These are phyloP conservation scores for Bombus fervidus DNA, from an alignment of 1,140 invertebrate species.

Conservation along the genomic window DNA sequence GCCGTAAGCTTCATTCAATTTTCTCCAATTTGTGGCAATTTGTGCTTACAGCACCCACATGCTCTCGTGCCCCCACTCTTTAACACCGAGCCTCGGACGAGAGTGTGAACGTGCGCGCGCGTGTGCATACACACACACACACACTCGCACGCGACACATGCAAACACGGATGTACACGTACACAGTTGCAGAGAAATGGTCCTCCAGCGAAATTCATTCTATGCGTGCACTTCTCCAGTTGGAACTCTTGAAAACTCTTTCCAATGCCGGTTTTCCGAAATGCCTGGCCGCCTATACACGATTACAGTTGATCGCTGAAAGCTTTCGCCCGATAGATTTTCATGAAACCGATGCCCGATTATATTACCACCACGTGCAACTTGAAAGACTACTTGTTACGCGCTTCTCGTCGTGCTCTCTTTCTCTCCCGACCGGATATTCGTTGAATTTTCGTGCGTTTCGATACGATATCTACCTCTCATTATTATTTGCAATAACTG, in stretches of 20 bases:
- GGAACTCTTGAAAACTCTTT: conserved; percentile 64
- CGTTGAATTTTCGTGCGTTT: neutral
- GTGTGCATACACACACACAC: neutral
- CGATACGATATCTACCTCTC: neutral
- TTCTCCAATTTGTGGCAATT: conserved; percentile 82
- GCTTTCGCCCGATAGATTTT: conserved; percentile 27
- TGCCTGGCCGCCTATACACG: conserved; percentile 44
- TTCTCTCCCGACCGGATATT: neutral
- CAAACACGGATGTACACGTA: neutral
- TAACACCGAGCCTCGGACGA: conserved; percentile 41
- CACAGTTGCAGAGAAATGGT: conserved; percentile 30
- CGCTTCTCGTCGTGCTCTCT: neutral
- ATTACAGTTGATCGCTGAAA: conserved; percentile 49
- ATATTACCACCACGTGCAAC: conserved; percentile 18
- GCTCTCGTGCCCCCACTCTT: conserved; percentile 60
- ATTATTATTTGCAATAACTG: neutral
- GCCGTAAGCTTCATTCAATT: conserved; percentile 81
- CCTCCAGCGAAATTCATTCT: conserved; percentile 66
- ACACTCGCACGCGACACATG: neutral
- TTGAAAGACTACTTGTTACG: conserved; percentile 18
- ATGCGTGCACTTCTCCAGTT: conserved; percentile 53
- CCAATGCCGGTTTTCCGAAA: conserved; percentile 52
- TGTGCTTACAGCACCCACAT: conserved; percentile 78
- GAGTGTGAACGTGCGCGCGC: conserved; percentile 30
- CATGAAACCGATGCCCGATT: conserved; percentile 6